phyloP scores from a whole-genome alignment of 2,797 vertebrate genomes.

The Acrossocheilus wenchowensis region DNA sequence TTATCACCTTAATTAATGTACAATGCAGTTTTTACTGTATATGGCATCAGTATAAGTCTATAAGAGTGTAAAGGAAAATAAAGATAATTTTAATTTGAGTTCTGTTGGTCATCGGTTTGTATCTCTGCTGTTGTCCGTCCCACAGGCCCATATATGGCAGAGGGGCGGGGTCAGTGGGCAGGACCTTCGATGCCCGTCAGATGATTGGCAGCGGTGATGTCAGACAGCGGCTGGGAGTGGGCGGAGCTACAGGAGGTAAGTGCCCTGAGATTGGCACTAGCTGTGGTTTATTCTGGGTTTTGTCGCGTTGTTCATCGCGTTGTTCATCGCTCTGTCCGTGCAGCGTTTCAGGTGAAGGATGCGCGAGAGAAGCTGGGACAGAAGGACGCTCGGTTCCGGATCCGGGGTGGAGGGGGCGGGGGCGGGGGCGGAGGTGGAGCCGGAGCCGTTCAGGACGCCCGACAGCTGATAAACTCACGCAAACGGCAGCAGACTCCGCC shows the following conservation, averaged over 20 bases:
- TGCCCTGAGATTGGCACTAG: background rate
- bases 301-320: too few relatives aligned
- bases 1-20: too few relatives aligned
- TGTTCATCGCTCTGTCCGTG: background rate
- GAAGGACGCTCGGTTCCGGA: constrained; percentile 93
- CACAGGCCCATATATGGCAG: constrained; percentile 76
- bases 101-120: too few relatives aligned
- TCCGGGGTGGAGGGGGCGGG: constrained; percentile 76
- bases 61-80: too few relatives aligned
- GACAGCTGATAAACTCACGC: constrained; percentile 94
- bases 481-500: constrained; percentile 80
- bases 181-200: constrained; percentile 91
- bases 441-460: constrained; percentile 86
- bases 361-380: constrained; percentile 91
- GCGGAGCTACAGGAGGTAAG: constrained; percentile 61
- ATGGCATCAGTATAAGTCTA: too few relatives aligned
- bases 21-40: too few relatives aligned
- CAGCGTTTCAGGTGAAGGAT: constrained; percentile 87
- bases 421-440: constrained; percentile 60
- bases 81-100: too few relatives aligned
- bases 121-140: constrained; percentile 6
- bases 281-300: background rate
- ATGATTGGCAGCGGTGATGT: constrained; percentile 90
- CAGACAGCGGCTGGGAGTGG: constrained; percentile 84
- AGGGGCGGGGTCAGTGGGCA: constrained; percentile 70